phyloP scores from a whole-genome alignment of 2,113 vertebrate species.

The Microtus pennsylvanicus region DNA sequence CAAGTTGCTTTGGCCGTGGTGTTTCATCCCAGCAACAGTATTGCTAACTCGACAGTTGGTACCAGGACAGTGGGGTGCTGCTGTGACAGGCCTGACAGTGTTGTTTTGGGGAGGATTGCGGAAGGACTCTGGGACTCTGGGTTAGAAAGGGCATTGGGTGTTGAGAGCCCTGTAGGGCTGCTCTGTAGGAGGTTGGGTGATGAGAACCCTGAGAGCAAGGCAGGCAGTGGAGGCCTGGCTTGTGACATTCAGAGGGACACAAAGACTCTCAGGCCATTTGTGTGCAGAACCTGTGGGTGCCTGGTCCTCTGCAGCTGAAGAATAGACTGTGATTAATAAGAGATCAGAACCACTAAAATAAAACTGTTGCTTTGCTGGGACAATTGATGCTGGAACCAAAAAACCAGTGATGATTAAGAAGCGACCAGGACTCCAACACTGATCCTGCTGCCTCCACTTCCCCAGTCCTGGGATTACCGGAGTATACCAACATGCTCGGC shows the following conservation, averaged over 20 bases:
- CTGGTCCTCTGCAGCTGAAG: background rate
- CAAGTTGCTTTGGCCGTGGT: too few species aligned
- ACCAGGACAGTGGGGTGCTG: background rate
- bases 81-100: background rate
- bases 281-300: background rate
- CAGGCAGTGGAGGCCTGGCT: background rate
- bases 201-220: background rate
- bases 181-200: background rate
- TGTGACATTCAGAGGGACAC: background rate
- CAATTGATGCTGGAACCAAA: background rate
- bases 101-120: background rate
- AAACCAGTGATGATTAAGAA: background rate
- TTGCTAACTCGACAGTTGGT: background rate
- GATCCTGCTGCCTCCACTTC: too few species aligned
- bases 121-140: background rate
- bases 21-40: background rate
- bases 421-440: too few species aligned
- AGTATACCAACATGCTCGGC: too few species aligned
- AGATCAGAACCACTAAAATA: background rate
- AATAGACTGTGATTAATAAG: background rate
- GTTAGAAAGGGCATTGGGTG: background rate
- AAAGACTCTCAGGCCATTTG: background rate
- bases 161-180: background rate
- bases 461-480: too few species aligned
- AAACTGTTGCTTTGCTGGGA: background rate